phyloP scores from a whole-genome alignment of 2,113 vertebrate species.

The Morone chrysops region DNA sequence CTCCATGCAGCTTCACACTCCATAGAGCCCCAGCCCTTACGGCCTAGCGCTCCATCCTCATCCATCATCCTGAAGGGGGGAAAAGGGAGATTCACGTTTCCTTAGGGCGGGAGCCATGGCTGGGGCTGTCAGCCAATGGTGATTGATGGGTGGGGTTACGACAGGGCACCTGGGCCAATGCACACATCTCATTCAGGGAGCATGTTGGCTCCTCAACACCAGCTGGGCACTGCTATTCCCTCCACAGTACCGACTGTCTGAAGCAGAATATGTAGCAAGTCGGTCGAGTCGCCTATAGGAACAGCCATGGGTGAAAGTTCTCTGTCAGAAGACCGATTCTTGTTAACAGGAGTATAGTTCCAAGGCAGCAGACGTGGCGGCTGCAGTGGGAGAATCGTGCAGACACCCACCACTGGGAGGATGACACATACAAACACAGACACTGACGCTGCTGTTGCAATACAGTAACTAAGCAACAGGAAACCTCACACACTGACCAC shows the following conservation, averaged over 20 bases:
- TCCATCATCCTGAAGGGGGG: constrained; percentile 76
- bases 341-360: constrained; percentile 63
- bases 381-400: constrained; percentile 69
- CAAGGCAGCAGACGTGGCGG: constrained; percentile 59
- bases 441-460: constrained; percentile 69
- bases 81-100: constrained; percentile 72
- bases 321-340: constrained; percentile 43
- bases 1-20: constrained; percentile 65
- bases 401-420: constrained; percentile 73
- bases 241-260: constrained; percentile 1
- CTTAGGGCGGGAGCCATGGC: constrained; percentile 52
- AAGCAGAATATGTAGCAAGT: constrained; percentile 21
- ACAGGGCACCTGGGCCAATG: constrained; percentile 72
- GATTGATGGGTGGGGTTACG: constrained; percentile 80
- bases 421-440: constrained; percentile 76
- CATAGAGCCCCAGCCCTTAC: constrained; percentile 64
- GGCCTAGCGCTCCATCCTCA: constrained; percentile 58
- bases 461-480: constrained; percentile 81
- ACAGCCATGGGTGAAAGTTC: constrained; percentile 39
- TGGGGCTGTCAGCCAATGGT: constrained; percentile 63
- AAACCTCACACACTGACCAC: constrained; percentile 79
- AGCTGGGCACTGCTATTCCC: constrained; percentile 45
- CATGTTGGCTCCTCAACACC: constrained; percentile 49
- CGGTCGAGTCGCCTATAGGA: constrained; percentile 9
- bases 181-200: constrained; percentile 53